Base-by-base conservation (phyloP, 1,140 invertebrate species). In the Drosophila parvula region DNA sequence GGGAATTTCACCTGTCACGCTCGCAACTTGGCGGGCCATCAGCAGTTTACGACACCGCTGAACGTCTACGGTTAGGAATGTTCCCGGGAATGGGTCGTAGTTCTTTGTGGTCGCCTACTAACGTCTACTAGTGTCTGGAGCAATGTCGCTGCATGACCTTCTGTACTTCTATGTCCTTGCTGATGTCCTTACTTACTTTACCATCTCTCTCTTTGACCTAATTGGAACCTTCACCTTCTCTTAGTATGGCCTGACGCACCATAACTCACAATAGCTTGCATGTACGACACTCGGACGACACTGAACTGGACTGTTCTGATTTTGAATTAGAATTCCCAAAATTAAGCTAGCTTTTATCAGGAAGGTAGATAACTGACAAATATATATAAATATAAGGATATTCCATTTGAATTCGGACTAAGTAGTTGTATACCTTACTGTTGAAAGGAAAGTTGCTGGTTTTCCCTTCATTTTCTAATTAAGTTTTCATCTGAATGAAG, bases 1-100 rank as follows among this genome's bases (percentile, higher is more conserved):
- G 95, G 95, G 77, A 94, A 95, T 84, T 96, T 95, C 79, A 95
- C 94, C 28, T 96, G 95, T 83, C 93, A 94, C 53, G 96, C 95
- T 40, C 93, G 91, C 78, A 96, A 96, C 91, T 93, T 91, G 80
- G 95, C 95, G n/a, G 95, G 95, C 8, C 63, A 81, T 5, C 83
- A 89, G 64, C 78, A 71, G 12, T 92, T 73, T 36, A 79, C 91
- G 12, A 90, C 91, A 41, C 79, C 79, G 18, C 74, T 92, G 14
- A 90, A 90, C 80, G 91, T 91, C 56, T 91, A 92, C 56, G 91
- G 91, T 92, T 94, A 91, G 90, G 40, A 43, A 40, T 50, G 22
- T 30, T 30, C 7, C 9, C 22, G 12, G 27, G 9, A 36, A 45
- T 51, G 38, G 43, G 18, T 60, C 32, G 77, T 83, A 78, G 62